These are phyloP conservation scores for Patiria pectinifera DNA, from an alignment of 53 echinoderm and acorn worm species.

Conservation along the genomic window DNA sequence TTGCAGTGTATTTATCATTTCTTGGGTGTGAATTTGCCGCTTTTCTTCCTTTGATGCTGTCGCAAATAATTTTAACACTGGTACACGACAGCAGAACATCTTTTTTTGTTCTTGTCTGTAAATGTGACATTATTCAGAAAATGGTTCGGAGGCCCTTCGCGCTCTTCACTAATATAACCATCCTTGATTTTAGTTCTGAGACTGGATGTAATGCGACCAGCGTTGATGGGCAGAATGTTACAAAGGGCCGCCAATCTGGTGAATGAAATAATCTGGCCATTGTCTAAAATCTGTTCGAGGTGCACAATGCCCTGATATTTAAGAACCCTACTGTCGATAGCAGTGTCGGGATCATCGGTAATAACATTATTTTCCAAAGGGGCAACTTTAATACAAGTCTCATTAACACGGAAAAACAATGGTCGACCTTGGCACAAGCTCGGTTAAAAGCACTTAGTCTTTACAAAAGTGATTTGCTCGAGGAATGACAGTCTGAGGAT, in stretches of 20 bases:
- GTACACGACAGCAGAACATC: too few species aligned
- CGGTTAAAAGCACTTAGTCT: neutral
- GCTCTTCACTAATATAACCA: too few species aligned
- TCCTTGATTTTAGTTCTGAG: too few species aligned
- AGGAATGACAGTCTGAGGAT: neutral
- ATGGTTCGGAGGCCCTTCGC: too few species aligned
- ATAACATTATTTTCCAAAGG: conserved; percentile 5
- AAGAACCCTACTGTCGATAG: neutral
- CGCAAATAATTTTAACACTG: too few species aligned
- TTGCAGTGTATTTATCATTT: too few species aligned
- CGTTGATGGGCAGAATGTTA: neutral
- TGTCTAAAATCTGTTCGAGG: neutral
- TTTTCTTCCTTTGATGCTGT: too few species aligned
- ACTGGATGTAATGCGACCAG: neutral
- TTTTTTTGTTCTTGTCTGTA: too few species aligned
- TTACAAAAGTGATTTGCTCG: neutral
- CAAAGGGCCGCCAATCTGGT: neutral
- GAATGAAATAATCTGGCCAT: too few species aligned
- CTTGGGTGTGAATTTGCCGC: too few species aligned
- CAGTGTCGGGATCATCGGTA: neutral
- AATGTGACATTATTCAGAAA: too few species aligned
- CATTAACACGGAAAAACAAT: neutral
- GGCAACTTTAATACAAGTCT: neutral
- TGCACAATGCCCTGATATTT: neutral
- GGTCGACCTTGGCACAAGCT: neutral